Conservation (phyloP, 2,888 invertebrate genomes). For the Hypomecis atomaria region DNA sequence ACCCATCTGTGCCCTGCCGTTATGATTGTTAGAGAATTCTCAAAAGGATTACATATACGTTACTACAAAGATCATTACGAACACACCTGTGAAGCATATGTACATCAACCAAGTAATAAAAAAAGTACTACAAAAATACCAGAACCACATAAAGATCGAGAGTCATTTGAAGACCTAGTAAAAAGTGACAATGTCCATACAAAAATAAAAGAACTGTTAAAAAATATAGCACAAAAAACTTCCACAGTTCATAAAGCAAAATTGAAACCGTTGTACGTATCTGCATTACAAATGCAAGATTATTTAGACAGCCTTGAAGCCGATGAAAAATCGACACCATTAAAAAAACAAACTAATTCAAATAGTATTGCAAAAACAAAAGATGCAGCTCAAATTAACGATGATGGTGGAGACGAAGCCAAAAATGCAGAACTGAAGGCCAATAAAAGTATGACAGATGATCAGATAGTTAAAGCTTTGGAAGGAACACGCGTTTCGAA, state of each 20-base stretch:
- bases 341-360: not conserved
- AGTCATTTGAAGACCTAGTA: not conserved
- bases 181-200: conserved; percentile 48
- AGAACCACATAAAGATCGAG: not conserved
- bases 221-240: conserved; percentile 53
- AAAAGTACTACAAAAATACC: not conserved
- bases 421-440: not conserved
- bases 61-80: conserved; percentile 61
- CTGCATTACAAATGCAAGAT: conserved; percentile 63
- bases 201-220: conserved; percentile 62
- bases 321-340: conserved; percentile 34
- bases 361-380: not conserved
- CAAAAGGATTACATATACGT: conserved; percentile 61
- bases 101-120: not conserved
- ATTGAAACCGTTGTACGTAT: conserved; percentile 53
- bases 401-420: not conserved
- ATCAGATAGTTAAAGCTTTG: conserved; percentile 52
- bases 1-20: conserved; percentile 61
- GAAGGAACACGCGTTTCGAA: conserved; percentile 41
- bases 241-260: conserved; percentile 50
- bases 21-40: conserved; percentile 52
- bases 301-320: conserved; percentile 51
- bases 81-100: conserved; percentile 41
- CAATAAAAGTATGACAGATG: conserved; percentile 46
- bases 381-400: not conserved